phyloP scores from a whole-genome alignment of 23 tunicate species.

The Trididemnum miniatum region DNA sequence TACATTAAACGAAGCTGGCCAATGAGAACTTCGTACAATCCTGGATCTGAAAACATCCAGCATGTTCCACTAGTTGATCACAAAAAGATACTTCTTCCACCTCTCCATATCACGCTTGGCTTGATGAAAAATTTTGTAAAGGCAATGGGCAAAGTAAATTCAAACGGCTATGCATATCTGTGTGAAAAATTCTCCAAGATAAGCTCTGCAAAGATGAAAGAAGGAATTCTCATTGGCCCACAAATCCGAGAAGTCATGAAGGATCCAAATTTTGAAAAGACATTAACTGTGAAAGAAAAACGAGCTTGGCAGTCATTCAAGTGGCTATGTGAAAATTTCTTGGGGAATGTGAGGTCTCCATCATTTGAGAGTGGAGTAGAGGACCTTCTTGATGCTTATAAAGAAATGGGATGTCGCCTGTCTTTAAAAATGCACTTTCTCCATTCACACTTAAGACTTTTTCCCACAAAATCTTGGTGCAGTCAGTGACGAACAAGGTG shows the following conservation, averaged over 20 bases:
- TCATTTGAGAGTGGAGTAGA: slow-evolving; percentile 8
- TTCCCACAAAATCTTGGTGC: slow-evolving; percentile 34
- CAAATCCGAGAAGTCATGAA: slow-evolving; percentile 25
- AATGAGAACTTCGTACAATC: neutral
- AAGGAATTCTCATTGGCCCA: slow-evolving; percentile 28
- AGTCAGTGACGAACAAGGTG: slow-evolving; percentile 42
- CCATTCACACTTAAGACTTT: slow-evolving; percentile 20
- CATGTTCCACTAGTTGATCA: slow-evolving; percentile 19
- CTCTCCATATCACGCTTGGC: slow-evolving; percentile 19
- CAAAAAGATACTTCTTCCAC: slow-evolving; percentile 11
- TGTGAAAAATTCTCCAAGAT: neutral
- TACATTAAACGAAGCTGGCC: slow-evolving; percentile 2
- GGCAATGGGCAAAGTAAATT: neutral
- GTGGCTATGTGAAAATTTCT: slow-evolving; percentile 10
- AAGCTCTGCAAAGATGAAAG: slow-evolving; percentile 4
- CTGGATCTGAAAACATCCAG: slow-evolving; percentile 17
- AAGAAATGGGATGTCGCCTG: slow-evolving; percentile 27
- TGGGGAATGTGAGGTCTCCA: slow-evolving; percentile 30
- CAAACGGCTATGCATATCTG: slow-evolving; percentile 21
- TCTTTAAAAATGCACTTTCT: slow-evolving; percentile 35
- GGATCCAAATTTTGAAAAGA: slow-evolving; percentile 29
- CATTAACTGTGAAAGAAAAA: slow-evolving; percentile 17
- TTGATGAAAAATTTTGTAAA: slow-evolving; percentile 37
- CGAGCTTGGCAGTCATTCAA: slow-evolving; percentile 20
- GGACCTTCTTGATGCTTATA: slow-evolving; percentile 36